A percentile compares a stretch with the other conserved stretches of the same genome.
These are phyloP conservation scores for Aegotheles bennettii DNA, from an alignment of 2,113 vertebrate species.

Conservation along the genomic window DNA sequence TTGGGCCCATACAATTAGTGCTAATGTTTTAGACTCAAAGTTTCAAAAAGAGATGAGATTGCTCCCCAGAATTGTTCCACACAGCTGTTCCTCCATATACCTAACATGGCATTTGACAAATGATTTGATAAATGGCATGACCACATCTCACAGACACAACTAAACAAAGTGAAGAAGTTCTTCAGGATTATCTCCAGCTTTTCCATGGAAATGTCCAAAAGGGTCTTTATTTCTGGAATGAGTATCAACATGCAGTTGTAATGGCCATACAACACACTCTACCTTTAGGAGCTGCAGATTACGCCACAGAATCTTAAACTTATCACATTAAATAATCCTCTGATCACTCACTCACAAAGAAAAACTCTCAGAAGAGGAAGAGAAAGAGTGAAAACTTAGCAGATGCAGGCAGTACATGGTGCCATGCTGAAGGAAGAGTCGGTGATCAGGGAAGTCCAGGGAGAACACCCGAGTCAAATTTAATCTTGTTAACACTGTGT, in stretches of 20 bases:
- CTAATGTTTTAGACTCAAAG: not conserved
- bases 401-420: not conserved
- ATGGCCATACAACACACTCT: not conserved
- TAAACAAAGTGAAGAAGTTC: not conserved
- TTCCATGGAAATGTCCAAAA: not conserved
- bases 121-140: not conserved
- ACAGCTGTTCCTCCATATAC: not conserved
- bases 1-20: not conserved
- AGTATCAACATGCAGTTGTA: not conserved
- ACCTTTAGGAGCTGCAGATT: not conserved
- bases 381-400: not conserved
- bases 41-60: not conserved
- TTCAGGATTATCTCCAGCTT: not conserved
- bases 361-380: not conserved
- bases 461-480: not conserved
- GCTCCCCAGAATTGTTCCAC: not conserved
- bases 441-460: not conserved
- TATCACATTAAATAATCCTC: not conserved
- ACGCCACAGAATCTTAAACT: not conserved
- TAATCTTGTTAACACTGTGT: not conserved
- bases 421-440: not conserved
- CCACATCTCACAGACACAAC: not conserved
- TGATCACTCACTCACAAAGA: not conserved
- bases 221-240: not conserved
- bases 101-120: not conserved